These are phyloP conservation scores for Pristionchus arcanus DNA, from an alignment of 2,888 invertebrate species.

Conservation along the genomic window DNA sequence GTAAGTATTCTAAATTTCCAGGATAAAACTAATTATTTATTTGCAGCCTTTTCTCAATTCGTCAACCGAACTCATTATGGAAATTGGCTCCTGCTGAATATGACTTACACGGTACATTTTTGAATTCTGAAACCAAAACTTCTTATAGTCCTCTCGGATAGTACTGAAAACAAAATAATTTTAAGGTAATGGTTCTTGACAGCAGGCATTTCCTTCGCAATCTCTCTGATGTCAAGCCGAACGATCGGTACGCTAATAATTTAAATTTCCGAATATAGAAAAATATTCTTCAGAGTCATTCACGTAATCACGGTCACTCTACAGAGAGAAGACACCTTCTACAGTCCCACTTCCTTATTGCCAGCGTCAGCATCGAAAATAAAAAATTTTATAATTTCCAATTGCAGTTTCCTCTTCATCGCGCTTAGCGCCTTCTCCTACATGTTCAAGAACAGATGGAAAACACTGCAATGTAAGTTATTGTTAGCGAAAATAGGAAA, in stretches of 20 bases:
- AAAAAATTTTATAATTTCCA: background rate
- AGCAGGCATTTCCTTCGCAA: background rate
- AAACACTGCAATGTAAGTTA: background rate
- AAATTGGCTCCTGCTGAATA: background rate
- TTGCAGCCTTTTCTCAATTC: background rate
- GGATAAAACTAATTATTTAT: background rate
- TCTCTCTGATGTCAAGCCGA: background rate
- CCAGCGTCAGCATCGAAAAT: background rate
- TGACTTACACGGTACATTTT: background rate
- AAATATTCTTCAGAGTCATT: background rate
- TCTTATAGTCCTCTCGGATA: no score
- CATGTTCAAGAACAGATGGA: background rate
- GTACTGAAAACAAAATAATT: background rate
- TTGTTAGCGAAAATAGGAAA: background rate
- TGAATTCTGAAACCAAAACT: no score
- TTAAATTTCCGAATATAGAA: background rate
- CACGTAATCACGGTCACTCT: constrained; percentile 6
- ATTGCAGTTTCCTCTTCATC: constrained; percentile 25
- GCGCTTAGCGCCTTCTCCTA: background rate
- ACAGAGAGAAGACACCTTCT: constrained; percentile 1
- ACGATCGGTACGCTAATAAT: background rate
- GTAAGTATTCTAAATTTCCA: background rate
- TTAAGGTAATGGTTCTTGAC: background rate
- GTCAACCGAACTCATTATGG: constrained; percentile 8
- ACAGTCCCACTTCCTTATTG: background rate